phyloP scores from a whole-genome alignment of 1,140 invertebrate genomes.

The Drosophila setifemur region DNA sequence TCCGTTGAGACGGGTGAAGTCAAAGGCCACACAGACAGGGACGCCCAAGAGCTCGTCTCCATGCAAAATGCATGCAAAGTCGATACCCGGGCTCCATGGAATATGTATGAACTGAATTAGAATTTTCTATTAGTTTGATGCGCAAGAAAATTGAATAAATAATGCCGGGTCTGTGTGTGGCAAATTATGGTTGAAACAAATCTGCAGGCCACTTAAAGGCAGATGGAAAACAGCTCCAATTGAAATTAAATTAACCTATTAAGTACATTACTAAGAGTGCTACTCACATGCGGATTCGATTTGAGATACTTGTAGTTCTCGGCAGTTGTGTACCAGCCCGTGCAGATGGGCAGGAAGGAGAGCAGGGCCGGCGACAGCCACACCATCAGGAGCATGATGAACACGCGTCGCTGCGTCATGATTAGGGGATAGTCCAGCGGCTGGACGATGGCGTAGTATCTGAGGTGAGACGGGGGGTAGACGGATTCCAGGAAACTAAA shows the following conservation, averaged over 20 bases:
- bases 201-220: background rate
- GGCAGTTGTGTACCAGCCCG: slow-evolving; percentile 95
- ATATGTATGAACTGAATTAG: slow-evolving; percentile 50
- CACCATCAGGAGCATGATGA: slow-evolving; percentile 91
- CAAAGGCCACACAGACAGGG: slow-evolving; percentile 14
- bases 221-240: background rate
- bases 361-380: slow-evolving; percentile 96
- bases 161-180: slow-evolving; percentile 20
- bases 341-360: slow-evolving; percentile 97
- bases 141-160: slow-evolving; percentile 64
- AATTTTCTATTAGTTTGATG: slow-evolving; percentile 65
- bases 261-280: background rate
- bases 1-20: slow-evolving; percentile 32
- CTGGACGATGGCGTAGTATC: slow-evolving; percentile 95
- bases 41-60: background rate
- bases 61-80: slow-evolving; percentile 61
- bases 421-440: slow-evolving; percentile 94
- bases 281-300: slow-evolving; percentile 87
- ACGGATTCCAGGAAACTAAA: background rate
- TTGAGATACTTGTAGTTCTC: slow-evolving; percentile 89
- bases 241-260: slow-evolving; percentile 26
- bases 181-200: slow-evolving; percentile 7
- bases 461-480: slow-evolving; percentile 3
- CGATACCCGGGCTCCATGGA: slow-evolving; percentile 22
- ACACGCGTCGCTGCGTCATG: slow-evolving; percentile 91